Evolutionary conservation across 2,888 invertebrate genomes (phyloP).

Genomic region (Cryptus viduatorius): DNA sequence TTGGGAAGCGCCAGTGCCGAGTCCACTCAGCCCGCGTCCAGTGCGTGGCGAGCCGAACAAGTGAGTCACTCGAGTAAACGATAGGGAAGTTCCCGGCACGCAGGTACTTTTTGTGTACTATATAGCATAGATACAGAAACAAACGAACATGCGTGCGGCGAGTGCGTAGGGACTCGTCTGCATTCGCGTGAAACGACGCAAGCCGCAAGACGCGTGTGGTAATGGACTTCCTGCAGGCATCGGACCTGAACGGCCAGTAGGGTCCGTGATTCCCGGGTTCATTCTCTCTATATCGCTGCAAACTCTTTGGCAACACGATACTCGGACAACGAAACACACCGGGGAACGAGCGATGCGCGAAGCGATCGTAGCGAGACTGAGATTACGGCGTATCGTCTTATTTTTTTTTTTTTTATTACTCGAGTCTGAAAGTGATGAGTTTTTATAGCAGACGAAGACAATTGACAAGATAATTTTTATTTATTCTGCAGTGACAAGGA

Average conservation of each 20-base stretch:
- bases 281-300: slow-evolving; percentile 66
- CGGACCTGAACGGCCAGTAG: slow-evolving; percentile 77
- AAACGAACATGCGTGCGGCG: slow-evolving; percentile 45
- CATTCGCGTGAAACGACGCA: slow-evolving; percentile 66
- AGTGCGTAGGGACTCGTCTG: slow-evolving; percentile 57
- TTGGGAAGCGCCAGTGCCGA: slow-evolving; percentile 49
- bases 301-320: slow-evolving; percentile 65
- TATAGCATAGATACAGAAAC: slow-evolving; percentile 21
- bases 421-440: background rate
- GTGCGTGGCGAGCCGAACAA: slow-evolving; percentile 69
- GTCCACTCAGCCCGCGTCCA: slow-evolving; percentile 23
- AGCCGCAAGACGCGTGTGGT: slow-evolving; percentile 63
- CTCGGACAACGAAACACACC: background rate
- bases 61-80: slow-evolving; percentile 78
- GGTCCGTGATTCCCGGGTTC: slow-evolving; percentile 72
- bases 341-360: slow-evolving; percentile 1
- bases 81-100: slow-evolving; percentile 68
- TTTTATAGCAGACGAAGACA: background rate
- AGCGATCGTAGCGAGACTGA: slow-evolving; percentile 14
- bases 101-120: slow-evolving; percentile 60
- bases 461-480: background rate
- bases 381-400: slow-evolving; percentile 23
- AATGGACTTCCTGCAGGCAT: slow-evolving; percentile 79
- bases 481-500: background rate
- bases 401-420: background rate